These are phyloP conservation scores for Montipora sp. DNA, from an alignment of 64 coral and sea anemone genomes.

Conservation along the genomic window DNA sequence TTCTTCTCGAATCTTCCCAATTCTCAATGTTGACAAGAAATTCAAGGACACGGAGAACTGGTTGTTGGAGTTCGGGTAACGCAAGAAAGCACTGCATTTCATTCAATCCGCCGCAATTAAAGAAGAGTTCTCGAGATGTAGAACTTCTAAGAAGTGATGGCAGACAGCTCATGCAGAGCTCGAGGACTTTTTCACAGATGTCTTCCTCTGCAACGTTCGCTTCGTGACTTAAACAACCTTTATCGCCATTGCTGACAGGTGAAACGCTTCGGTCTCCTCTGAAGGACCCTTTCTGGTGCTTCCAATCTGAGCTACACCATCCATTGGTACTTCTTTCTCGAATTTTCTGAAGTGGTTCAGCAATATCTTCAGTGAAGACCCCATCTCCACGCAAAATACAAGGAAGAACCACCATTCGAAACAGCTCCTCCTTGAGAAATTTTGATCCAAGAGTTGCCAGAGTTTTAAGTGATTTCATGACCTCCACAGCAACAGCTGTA, in stretches of 20 bases:
- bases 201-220: neutral
- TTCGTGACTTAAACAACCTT: neutral
- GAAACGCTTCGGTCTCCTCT: neutral
- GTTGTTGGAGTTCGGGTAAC: slow-evolving; percentile 46
- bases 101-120: slow-evolving; percentile 65
- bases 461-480: slow-evolving; percentile 46
- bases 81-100: slow-evolving; percentile 52
- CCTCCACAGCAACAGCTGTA: slow-evolving; percentile 30
- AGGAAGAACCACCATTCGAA: slow-evolving; percentile 72
- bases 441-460: slow-evolving; percentile 44
- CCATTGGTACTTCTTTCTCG: slow-evolving; percentile 9
- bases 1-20: neutral
- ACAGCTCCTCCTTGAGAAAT: slow-evolving; percentile 47
- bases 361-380: slow-evolving; percentile 22
- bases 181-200: slow-evolving; percentile 51
- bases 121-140: slow-evolving; percentile 39
- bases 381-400: slow-evolving; percentile 61
- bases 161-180: slow-evolving; percentile 31
- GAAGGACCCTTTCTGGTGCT: neutral
- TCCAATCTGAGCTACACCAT: neutral
- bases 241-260: neutral
- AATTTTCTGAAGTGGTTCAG: slow-evolving; percentile 26
- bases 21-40: slow-evolving; percentile 58
- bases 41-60: slow-evolving; percentile 59
- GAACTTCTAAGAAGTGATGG: slow-evolving; percentile 44